Percentiles rank a stretch among this genome's conserved stretches.
These are phyloP conservation scores for Drosophila anomalata DNA, from an alignment of 2,888 invertebrate species.

Conservation along the genomic window DNA sequence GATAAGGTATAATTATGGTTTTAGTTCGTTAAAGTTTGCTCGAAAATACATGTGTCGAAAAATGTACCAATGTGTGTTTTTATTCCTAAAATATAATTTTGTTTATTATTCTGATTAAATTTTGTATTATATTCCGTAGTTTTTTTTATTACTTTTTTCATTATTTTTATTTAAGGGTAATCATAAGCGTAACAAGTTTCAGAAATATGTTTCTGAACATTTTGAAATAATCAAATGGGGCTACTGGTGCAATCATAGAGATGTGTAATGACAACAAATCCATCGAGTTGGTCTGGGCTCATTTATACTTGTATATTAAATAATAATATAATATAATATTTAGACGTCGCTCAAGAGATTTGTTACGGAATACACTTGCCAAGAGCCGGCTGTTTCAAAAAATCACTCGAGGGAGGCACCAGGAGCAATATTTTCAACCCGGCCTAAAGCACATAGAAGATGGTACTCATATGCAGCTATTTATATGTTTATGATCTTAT, in stretches of 20 bases:
- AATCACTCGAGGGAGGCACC: slow-evolving; percentile 61
- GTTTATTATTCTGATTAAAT: slow-evolving; percentile 27
- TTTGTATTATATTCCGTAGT: slow-evolving; percentile 14
- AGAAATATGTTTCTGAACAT: slow-evolving; percentile 61
- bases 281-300: slow-evolving; percentile 81
- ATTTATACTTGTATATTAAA: slow-evolving; percentile 71
- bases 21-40: slow-evolving; percentile 55
- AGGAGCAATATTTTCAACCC: slow-evolving; percentile 61
- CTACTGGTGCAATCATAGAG: slow-evolving; percentile 23
- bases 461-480: slow-evolving; percentile 60
- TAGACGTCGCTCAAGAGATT: slow-evolving; percentile 77
- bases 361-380: slow-evolving; percentile 52
- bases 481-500: slow-evolving; percentile 32
- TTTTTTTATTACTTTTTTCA: slow-evolving; percentile 9
- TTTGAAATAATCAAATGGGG: slow-evolving; percentile 9
- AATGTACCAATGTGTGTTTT: slow-evolving; percentile 41
- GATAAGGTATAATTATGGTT: slow-evolving; percentile 26
- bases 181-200: slow-evolving; percentile 71
- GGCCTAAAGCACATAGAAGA: slow-evolving; percentile 7
- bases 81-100: slow-evolving; percentile 25
- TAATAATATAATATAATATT: slow-evolving; percentile 62
- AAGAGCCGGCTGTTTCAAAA: slow-evolving; percentile 42
- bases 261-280: slow-evolving; percentile 66
- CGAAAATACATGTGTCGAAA: slow-evolving; percentile 75
- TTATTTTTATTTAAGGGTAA: slow-evolving; percentile 2